Base-by-base conservation (phyloP, 2,888 invertebrate species). In the Mythimna albipuncta region DNA sequence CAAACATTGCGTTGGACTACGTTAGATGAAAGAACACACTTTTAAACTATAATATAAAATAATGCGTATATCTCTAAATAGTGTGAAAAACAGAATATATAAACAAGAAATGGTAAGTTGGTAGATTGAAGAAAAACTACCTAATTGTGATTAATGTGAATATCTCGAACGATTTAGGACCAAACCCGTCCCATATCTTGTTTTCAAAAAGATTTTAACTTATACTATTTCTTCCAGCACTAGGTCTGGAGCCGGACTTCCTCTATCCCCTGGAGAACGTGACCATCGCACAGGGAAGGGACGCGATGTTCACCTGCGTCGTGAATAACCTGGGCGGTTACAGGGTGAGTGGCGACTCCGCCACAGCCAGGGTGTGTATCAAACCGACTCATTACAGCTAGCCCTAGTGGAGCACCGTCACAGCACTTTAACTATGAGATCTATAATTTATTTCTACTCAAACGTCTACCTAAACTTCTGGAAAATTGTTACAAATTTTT, bases 321-420 rank as follows among this genome's bases (percentile, higher is more conserved):
- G 98, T 98, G 91, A 98, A 98, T 97, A 98, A 98, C 97, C 97
- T 98, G 93, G 97, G 97, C 90, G 97, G 97, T 97, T 97, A 98
- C 97, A 98, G 98, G 98, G 99, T 99, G 98, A 98, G 98, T 98
- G 98, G 98, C 97, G 98, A 98, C 97, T 97, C 97, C 97, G 97
- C 97, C 97, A 97, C 97, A 94, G 97, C 98, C 97, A 98, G 98
- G 98, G 98, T 98, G 98, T 98, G 98, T 98, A 98, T 97, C 97
- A 91, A 94, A 93, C 93, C 88, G 89, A 94, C 92, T 93, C 92
- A 89, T 90, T 94, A 94, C 95, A 95, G 94, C 93, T 95, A 94
- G 89, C 89, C 90, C 90, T 95, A 95, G 95, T 93, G 93, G 93
- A 94, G 96, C 96, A 96, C 95, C 88, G 89, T 92, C 92, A 93